Conservation (phyloP, 2,888 invertebrate species). For the Cheilosia soror region DNA sequence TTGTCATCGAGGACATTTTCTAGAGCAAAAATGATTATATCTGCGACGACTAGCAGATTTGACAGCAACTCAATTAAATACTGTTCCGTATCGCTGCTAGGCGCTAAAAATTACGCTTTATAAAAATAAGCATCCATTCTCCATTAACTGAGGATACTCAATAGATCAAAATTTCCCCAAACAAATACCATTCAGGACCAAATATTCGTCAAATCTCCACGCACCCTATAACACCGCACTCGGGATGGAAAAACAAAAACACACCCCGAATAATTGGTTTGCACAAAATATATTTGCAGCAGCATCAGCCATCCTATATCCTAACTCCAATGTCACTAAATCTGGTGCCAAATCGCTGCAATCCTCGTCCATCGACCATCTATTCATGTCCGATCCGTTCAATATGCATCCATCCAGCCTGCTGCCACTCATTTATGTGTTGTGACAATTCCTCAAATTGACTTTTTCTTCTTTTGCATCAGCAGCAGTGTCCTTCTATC, state of each 20-base stretch:
- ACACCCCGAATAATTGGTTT: constrained; percentile 61
- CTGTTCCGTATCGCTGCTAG: too few relatives aligned
- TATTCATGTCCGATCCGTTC: constrained; percentile 58
- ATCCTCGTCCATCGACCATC: constrained; percentile 66
- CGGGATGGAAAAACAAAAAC: neutral
- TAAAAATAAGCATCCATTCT: too few relatives aligned
- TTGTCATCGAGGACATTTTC: too few relatives aligned
- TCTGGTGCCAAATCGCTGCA: constrained; percentile 73
- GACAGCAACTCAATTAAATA: too few relatives aligned
- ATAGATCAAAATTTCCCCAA: neutral
- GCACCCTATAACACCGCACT: neutral
- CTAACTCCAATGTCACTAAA: constrained; percentile 60
- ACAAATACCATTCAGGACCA: neutral
- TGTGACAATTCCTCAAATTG: constrained; percentile 75
- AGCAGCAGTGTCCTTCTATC: constrained; percentile 51
- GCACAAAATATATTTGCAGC: constrained; percentile 54
- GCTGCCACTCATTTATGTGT: constrained; percentile 62
- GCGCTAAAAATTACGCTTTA: too few relatives aligned
- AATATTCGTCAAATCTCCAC: neutral
- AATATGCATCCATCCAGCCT: constrained; percentile 41
- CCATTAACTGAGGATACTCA: too few relatives aligned
- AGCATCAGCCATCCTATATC: constrained; percentile 13
- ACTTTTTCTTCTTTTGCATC: constrained; percentile 51
- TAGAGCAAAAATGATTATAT: too few relatives aligned
- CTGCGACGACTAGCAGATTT: too few relatives aligned